Evolutionary conservation across 2,888 invertebrate species (phyloP).

Genomic region (Melanchra persicariae): DNA sequence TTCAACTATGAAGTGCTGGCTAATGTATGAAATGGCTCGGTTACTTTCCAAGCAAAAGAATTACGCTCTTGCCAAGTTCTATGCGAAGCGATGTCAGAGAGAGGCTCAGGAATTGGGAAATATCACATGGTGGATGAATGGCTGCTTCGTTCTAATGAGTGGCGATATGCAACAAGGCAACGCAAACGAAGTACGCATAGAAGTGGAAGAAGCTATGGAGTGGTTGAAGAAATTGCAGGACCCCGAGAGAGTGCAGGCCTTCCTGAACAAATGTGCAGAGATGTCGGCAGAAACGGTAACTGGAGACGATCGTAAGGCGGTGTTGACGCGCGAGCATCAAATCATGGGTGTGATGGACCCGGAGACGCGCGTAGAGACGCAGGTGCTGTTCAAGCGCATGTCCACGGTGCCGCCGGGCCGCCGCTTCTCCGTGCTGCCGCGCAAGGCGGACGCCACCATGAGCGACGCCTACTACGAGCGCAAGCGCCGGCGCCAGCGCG

Average conservation of each 20-base stretch:
- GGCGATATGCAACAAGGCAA: constrained; percentile 89
- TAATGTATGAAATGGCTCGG: constrained; percentile 86
- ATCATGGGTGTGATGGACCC: constrained; percentile 82
- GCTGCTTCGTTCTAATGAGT: constrained; percentile 85
- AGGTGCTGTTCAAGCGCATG: constrained; percentile 85
- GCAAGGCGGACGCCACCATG: constrained; percentile 66
- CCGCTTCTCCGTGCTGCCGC: constrained; percentile 83
- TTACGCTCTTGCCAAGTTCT: constrained; percentile 86
- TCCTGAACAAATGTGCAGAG: constrained; percentile 83
- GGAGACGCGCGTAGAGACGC: constrained; percentile 77
- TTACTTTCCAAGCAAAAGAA: constrained; percentile 85
- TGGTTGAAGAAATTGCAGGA: constrained; percentile 84
- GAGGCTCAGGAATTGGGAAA: constrained; percentile 83
- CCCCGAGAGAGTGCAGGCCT: constrained; percentile 84
- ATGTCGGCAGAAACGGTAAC: constrained; percentile 80
- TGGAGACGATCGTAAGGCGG: constrained; percentile 84
- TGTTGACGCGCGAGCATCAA: constrained; percentile 80
- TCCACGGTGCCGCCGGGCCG: constrained; percentile 83
- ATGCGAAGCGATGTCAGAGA: constrained; percentile 85
- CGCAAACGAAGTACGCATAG: constrained; percentile 84
- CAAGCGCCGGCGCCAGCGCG: constrained; percentile 78
- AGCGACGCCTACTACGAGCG: constrained; percentile 76
- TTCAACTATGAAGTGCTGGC: constrained; percentile 86
- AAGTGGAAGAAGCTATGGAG: constrained; percentile 85
- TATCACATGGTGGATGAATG: constrained; percentile 87